Percentiles rank a stretch among this genome's conserved stretches.
Evolutionary conservation across 1,140 invertebrate genomes (phyloP).

Genomic region (Drosophila gunungcola): DNA sequence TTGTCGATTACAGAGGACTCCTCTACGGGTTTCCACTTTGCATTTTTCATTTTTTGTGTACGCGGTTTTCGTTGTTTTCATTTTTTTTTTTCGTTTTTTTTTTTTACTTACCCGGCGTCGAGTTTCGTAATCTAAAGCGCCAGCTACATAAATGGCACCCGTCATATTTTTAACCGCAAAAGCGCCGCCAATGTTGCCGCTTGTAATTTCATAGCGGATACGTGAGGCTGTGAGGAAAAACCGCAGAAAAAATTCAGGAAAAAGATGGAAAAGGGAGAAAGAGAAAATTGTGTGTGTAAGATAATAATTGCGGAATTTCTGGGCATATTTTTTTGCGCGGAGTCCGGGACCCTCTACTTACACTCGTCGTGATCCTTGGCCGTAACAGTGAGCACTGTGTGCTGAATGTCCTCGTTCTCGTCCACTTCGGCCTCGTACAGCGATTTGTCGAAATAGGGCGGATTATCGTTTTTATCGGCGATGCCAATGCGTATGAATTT

Average conservation of each 20-base stretch:
- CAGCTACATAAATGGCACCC: conserved; percentile 98
- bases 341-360: conserved; percentile 87
- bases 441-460: conserved; percentile 97
- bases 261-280: conserved; percentile 3
- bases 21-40: conserved; percentile 33
- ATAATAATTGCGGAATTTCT: conserved; percentile 52
- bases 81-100: conserved; percentile 3
- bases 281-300: conserved; percentile 38
- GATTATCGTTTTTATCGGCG: conserved; percentile 98
- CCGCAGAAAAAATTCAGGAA: conserved; percentile 34
- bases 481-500: conserved; percentile 96
- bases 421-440: conserved; percentile 98
- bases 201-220: conserved; percentile 99
- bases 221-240: conserved; percentile 90
- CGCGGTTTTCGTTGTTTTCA: conserved; percentile 85
- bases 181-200: conserved; percentile 98
- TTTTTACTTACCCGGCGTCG: conserved; percentile 91
- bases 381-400: conserved; percentile 97
- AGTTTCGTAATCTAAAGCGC: conserved; percentile 96
- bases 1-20: conserved; percentile 41
- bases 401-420: conserved; percentile 98
- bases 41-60: conserved; percentile 85
- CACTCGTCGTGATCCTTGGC: conserved; percentile 99
- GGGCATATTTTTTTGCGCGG: conserved; percentile 11
- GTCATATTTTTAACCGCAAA: conserved; percentile 99